Percentiles rank a stretch among this genome's conserved stretches.
These are phyloP conservation scores for Xylota sylvarum DNA, from an alignment of 2,888 invertebrate genomes.

Conservation along the genomic window DNA sequence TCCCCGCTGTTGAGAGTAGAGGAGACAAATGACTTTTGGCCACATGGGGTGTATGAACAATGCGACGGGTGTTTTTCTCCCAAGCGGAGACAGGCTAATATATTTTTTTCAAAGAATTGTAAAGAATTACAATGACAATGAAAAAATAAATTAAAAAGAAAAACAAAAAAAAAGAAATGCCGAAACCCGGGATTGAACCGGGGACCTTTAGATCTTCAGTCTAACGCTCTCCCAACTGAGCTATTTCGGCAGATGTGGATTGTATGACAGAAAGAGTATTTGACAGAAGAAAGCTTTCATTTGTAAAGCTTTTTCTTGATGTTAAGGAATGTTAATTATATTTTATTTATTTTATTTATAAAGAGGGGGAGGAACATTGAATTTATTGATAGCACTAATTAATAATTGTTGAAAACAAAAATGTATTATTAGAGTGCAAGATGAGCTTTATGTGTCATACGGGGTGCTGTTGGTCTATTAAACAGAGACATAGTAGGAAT, in stretches of 20 bases:
- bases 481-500: too few relatives aligned
- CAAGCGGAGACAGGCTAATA: conserved; percentile 5
- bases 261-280: background rate
- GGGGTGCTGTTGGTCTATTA: too few relatives aligned
- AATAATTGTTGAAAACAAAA: too few relatives aligned
- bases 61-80: background rate
- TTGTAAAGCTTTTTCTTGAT: background rate
- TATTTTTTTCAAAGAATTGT: conserved; percentile 21
- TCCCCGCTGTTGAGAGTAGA: background rate
- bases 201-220: conserved; percentile 77
- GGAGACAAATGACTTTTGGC: background rate
- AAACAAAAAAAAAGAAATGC: conserved; percentile 40
- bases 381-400: too few relatives aligned
- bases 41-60: conserved; percentile 29
- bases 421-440: too few relatives aligned
- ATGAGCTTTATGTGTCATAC: too few relatives aligned
- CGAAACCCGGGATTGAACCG: conserved; percentile 77
- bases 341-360: background rate
- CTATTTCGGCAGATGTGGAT: conserved; percentile 86
- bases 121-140: background rate
- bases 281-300: background rate
- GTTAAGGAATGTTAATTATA: background rate
- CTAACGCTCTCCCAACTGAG: conserved; percentile 87
- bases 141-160: background rate
- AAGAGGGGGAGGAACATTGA: too few relatives aligned